phyloP scores from a whole-genome alignment of 2,888 invertebrate genomes.

The Tipula lateralis region DNA sequence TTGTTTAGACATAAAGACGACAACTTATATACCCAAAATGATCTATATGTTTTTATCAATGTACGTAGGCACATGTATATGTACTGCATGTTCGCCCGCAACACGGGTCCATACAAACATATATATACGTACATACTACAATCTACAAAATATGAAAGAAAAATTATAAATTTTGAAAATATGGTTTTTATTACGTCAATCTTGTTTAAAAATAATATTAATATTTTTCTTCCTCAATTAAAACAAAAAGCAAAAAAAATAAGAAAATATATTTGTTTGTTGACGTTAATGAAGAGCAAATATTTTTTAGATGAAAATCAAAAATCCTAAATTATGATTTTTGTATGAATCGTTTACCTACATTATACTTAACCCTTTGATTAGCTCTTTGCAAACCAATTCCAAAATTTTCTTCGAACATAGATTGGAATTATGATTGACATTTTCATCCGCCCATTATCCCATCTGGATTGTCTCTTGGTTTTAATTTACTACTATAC shows the following conservation, averaged over 20 bases:
- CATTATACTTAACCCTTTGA: neutral
- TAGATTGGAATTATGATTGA: neutral
- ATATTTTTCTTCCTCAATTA: conserved; percentile 11
- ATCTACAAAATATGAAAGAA: neutral
- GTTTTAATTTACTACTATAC: too few relatives aligned
- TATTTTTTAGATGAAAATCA: neutral
- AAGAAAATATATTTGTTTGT: neutral
- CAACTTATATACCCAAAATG: neutral
- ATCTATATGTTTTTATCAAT: conserved; percentile 14
- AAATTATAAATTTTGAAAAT: neutral
- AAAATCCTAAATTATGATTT: neutral
- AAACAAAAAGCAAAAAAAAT: neutral
- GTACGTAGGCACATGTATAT: neutral
- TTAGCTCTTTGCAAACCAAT: neutral
- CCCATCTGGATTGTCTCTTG: too few relatives aligned
- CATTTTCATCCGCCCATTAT: too few relatives aligned
- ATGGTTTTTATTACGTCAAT: conserved; percentile 19
- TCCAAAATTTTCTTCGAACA: neutral
- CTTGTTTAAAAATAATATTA: conserved; percentile 11
- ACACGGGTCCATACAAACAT: neutral
- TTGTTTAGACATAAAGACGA: conserved; percentile 2
- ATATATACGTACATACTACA: too few relatives aligned
- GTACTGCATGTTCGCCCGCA: neutral
- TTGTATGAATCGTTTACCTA: neutral
- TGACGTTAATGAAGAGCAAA: conserved; percentile 15